These are phyloP conservation scores for Catharus minimus DNA, from an alignment of 2,113 vertebrate genomes.

Conservation along the genomic window DNA sequence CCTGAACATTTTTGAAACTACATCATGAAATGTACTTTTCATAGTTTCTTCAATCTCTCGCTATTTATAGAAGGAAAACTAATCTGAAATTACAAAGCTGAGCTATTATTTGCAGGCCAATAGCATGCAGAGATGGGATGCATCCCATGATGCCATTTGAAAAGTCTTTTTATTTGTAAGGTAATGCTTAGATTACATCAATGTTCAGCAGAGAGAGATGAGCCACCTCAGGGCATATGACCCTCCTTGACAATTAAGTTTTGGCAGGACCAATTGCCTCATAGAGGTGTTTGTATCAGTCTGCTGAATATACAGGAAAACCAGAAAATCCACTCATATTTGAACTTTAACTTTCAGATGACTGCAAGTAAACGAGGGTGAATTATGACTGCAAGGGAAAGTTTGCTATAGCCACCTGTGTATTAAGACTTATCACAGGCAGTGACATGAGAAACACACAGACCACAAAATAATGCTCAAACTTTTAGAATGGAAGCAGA, in stretches of 20 bases:
- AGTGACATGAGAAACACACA: background rate
- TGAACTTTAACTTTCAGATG: background rate
- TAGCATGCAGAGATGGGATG: background rate
- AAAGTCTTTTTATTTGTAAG: background rate
- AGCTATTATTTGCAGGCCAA: background rate
- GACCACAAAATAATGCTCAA: background rate
- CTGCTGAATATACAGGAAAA: background rate
- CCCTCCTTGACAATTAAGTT: background rate
- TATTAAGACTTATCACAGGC: background rate
- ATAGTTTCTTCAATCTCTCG: background rate
- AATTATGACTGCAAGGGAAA: background rate
- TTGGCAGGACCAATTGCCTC: background rate
- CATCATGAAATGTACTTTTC: background rate
- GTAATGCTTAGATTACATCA: background rate
- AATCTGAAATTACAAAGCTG: background rate
- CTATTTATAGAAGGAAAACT: background rate
- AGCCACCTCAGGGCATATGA: background rate
- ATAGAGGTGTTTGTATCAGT: background rate
- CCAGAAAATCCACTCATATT: background rate
- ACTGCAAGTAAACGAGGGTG: background rate
- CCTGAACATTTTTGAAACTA: background rate
- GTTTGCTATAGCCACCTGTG: background rate
- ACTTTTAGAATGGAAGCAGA: background rate
- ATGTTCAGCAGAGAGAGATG: background rate
- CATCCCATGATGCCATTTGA: background rate